Percentiles rank a stretch among this genome's conserved stretches.
Conservation (phyloP, 2,888 invertebrate species). For the Noctua fimbriata region DNA sequence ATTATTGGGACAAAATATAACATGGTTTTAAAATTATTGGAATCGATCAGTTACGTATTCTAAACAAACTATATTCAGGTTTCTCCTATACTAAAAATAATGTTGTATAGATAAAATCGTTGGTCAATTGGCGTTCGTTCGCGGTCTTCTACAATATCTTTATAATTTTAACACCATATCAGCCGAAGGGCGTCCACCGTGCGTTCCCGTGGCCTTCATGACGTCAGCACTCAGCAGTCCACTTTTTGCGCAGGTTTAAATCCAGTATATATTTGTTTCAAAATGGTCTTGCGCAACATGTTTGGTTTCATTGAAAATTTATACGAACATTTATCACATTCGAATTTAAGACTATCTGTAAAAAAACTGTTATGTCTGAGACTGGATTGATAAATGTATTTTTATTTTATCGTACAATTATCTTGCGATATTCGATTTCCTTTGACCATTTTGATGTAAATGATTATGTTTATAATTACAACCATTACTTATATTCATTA, state of each 20-base stretch:
- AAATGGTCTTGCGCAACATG: neutral
- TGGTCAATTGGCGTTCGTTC: no score
- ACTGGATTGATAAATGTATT: neutral
- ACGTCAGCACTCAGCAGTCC: neutral
- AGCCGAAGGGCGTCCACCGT: neutral
- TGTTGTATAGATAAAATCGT: no score
- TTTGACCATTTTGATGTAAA: conserved; percentile 11
- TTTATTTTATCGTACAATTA: neutral
- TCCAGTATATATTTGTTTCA: neutral
- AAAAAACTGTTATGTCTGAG: conserved; percentile 27
- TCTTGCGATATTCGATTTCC: conserved; percentile 13
- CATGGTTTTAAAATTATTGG: no score
- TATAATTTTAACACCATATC: neutral
- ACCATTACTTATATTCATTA: conserved; percentile 22
- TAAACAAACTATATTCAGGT: no score
- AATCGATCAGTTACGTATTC: no score
- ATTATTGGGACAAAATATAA: no score
- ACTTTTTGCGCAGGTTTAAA: neutral
- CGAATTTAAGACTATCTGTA: neutral
- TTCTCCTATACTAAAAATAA: no score
- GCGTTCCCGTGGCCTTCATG: neutral
- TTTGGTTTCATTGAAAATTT: neutral
- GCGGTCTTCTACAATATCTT: conserved; percentile 3
- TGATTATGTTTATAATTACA: conserved; percentile 31
- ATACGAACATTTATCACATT: neutral